Evolutionary conservation across 2,888 invertebrate species (phyloP).

Genomic region (Lasioglossum vierecki): DNA sequence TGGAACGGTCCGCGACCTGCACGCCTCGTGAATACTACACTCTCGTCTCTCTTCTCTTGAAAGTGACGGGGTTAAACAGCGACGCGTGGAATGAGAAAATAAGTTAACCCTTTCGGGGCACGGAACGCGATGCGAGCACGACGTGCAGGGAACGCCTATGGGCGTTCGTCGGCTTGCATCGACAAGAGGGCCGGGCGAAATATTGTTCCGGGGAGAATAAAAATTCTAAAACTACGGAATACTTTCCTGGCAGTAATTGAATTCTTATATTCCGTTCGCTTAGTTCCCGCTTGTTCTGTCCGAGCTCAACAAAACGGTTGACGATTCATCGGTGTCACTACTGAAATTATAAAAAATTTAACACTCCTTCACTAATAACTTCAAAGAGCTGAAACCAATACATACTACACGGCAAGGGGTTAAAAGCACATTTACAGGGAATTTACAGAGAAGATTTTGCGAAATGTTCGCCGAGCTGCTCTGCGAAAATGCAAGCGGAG

Average conservation of each 20-base stretch:
- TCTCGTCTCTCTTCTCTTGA: conserved; percentile 7
- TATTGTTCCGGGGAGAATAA: not conserved
- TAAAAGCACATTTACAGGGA: too few relatives aligned
- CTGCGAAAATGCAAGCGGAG: not conserved
- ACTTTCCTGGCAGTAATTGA: not conserved
- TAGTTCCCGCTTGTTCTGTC: not conserved
- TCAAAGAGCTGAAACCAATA: too few relatives aligned
- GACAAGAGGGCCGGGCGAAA: not conserved
- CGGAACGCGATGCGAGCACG: not conserved
- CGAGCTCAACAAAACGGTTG: too few relatives aligned
- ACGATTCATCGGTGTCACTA: too few relatives aligned
- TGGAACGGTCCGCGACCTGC: conserved; percentile 2
- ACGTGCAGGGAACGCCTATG: not conserved
- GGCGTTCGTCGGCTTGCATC: not conserved
- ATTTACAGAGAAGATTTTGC: too few relatives aligned
- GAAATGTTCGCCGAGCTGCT: not conserved
- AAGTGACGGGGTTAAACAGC: conserved; percentile 9
- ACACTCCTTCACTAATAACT: too few relatives aligned
- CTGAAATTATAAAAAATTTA: too few relatives aligned
- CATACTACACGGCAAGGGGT: too few relatives aligned
- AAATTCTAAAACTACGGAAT: not conserved
- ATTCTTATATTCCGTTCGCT: not conserved
- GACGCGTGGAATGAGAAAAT: conserved; percentile 13
- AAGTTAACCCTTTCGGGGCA: conserved; percentile 14
- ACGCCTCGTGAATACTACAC: conserved; percentile 1